These are phyloP conservation scores for Branchipolynoe longqiensis DNA, from an alignment of 2,888 invertebrate species.

Conservation along the genomic window DNA sequence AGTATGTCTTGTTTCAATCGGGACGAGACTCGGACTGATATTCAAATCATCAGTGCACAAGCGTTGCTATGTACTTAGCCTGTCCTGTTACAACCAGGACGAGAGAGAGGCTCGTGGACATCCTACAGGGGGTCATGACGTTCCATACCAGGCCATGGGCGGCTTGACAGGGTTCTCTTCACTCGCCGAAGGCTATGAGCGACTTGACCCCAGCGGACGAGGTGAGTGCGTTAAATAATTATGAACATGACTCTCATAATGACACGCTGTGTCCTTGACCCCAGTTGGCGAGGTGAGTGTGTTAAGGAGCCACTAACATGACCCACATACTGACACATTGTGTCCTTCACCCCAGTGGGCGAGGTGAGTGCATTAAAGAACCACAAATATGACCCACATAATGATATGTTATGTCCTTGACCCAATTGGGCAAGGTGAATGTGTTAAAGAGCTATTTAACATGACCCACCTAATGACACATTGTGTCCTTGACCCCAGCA, in stretches of 20 bases:
- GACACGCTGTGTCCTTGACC: neutral
- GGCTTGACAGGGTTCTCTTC: constrained; percentile 82
- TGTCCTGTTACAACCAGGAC: no score
- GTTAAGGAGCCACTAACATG: neutral
- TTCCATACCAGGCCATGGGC: constrained; percentile 81
- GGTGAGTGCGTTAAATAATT: no score
- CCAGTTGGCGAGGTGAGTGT: neutral
- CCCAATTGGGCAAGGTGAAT: neutral
- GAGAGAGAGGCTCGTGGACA: constrained; percentile 81
- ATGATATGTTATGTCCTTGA: neutral
- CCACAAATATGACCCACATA: no score
- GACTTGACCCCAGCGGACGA: constrained; percentile 81
- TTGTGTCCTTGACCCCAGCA: neutral
- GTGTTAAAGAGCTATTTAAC: neutral
- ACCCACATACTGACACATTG: neutral
- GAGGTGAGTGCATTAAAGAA: neutral
- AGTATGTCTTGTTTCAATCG: no score
- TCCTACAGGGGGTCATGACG: constrained; percentile 78
- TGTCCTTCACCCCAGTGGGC: neutral
- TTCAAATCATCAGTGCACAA: no score
- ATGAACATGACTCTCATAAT: no score
- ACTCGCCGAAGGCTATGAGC: constrained; percentile 80
- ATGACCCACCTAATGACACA: neutral
- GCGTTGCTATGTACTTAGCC: no score
- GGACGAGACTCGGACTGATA: no score